Conservation (phyloP, 30 jellyfish, hydroid and myxozoan species). For the Turritopsis dohrnii region DNA sequence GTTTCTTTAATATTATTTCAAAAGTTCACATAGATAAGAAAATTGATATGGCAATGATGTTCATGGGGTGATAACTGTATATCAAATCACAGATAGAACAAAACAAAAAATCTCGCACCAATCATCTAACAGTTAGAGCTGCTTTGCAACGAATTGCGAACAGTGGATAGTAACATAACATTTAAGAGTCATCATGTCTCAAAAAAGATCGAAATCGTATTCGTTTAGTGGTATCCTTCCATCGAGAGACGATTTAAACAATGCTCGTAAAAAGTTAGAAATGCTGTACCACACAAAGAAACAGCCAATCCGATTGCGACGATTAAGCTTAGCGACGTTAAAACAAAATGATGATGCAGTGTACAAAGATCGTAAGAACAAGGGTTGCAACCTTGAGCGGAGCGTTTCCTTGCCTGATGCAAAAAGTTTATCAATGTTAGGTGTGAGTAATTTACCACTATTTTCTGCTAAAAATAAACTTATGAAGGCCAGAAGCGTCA, state of each 20-base stretch:
- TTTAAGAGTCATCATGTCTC: not conserved
- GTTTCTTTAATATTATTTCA: not conserved
- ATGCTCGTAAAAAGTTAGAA: not conserved
- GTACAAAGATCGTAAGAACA: not conserved
- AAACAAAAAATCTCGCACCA: not conserved
- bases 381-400: not conserved
- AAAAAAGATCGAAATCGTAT: not conserved
- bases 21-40: not conserved
- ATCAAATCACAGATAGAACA: not conserved
- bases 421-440: not conserved
- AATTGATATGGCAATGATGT: not conserved
- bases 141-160: not conserved
- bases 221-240: not conserved
- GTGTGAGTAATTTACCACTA: not conserved
- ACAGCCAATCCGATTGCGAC: not conserved
- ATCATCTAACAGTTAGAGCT: not conserved
- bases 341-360: not conserved
- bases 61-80: not conserved
- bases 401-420: conserved; percentile 9
- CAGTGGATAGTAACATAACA: not conserved
- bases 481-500: not conserved
- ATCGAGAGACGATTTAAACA: not conserved
- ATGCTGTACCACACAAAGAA: not conserved
- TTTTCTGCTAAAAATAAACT: not conserved
- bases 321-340: conserved; percentile 5